These are phyloP conservation scores for Bathynomus jamesi DNA, from an alignment of 1,140 invertebrate species.

Conservation along the genomic window DNA sequence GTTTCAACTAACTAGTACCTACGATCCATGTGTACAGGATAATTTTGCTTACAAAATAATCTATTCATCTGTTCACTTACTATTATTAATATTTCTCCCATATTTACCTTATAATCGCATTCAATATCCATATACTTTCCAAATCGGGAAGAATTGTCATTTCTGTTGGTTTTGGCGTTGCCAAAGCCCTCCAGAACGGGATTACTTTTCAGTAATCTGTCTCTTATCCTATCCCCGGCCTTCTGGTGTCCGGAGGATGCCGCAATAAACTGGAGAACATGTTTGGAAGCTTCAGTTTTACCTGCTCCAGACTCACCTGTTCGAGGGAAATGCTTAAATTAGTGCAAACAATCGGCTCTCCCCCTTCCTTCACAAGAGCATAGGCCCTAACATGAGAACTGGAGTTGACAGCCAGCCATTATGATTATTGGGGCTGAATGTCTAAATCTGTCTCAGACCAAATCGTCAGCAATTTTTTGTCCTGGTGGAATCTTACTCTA, in stretches of 20 bases:
- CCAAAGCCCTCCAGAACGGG: conserved; percentile 87
- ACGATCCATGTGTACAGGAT: too few relatives aligned
- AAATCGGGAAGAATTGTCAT: conserved; percentile 76
- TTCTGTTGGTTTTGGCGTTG: conserved; percentile 72
- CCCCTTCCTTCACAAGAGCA: too few relatives aligned
- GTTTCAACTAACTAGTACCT: too few relatives aligned
- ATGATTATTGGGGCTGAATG: too few relatives aligned
- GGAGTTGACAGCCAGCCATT: too few relatives aligned
- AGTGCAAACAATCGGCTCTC: too few relatives aligned
- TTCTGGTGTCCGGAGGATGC: conserved; percentile 69
- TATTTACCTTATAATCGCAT: conserved; percentile 83
- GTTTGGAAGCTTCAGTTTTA: conserved; percentile 85
- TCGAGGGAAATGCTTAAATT: conserved; percentile 15
- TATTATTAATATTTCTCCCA: background rate
- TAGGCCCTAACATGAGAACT: too few relatives aligned
- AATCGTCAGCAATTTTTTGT: too few relatives aligned
- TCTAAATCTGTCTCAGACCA: too few relatives aligned
- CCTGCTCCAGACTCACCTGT: conserved; percentile 82
- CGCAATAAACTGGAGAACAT: conserved; percentile 79
- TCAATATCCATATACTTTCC: conserved; percentile 99
- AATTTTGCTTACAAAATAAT: too few relatives aligned
- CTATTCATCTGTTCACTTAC: too few relatives aligned
- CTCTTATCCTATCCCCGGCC: conserved; percentile 84
- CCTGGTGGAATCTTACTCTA: too few relatives aligned
- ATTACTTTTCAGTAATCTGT: conserved; percentile 92